These are phyloP conservation scores for Arenicola marina DNA, from an alignment of 2,888 invertebrate species.

Conservation along the genomic window DNA sequence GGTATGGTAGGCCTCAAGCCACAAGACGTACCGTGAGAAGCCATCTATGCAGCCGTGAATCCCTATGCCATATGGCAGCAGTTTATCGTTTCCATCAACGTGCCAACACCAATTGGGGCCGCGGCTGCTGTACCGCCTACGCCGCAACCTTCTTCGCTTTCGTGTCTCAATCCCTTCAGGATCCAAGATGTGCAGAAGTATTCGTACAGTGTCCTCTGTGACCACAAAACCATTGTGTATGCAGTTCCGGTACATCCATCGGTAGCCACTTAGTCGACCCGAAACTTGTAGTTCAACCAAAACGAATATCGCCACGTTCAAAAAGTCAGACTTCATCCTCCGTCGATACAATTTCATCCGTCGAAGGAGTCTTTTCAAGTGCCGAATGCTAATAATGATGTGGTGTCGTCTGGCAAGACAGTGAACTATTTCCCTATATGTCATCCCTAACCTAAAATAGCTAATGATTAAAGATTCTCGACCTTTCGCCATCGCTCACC, in stretches of 20 bases:
- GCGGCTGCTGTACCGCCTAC: neutral
- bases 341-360: too few species aligned
- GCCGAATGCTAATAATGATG: too few species aligned
- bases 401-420: too few species aligned
- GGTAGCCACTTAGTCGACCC: neutral
- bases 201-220: neutral
- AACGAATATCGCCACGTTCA: neutral
- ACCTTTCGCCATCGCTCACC: too few species aligned
- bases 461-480: too few species aligned
- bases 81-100: conserved; percentile 1
- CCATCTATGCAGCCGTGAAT: conserved; percentile 2
- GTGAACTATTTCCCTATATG: too few species aligned
- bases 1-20: neutral
- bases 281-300: neutral
- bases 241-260: neutral
- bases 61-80: neutral
- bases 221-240: neutral
- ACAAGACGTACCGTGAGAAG: neutral
- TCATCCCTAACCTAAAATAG: too few species aligned
- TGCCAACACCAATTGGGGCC: neutral
- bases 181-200: neutral
- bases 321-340: too few species aligned
- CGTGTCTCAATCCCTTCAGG: neutral
- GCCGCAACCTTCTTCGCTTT: neutral
- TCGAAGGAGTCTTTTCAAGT: too few species aligned